phyloP scores from a whole-genome alignment of 2,113 vertebrate species.

The Oreochromis niloticus region DNA sequence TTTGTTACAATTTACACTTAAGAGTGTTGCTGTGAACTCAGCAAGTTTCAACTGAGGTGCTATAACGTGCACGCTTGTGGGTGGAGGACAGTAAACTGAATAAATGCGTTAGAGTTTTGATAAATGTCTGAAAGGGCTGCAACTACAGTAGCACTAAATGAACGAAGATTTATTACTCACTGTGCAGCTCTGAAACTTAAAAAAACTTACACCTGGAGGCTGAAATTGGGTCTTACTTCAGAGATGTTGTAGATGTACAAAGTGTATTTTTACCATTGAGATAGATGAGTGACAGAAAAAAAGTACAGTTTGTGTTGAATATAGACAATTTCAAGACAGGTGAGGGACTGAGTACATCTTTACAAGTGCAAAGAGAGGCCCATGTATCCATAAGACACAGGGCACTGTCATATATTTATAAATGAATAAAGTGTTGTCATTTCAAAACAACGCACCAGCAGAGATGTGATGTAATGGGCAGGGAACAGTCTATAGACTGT shows the following conservation, averaged over 20 bases:
- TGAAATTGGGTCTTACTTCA: neutral
- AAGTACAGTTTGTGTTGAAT: neutral
- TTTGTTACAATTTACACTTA: neutral
- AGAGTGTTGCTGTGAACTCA: neutral
- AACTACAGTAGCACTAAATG: neutral
- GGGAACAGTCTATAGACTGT: neutral
- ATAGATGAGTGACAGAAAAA: neutral
- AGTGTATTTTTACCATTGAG: neutral
- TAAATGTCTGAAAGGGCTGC: neutral
- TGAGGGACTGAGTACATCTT: neutral
- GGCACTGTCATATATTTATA: neutral
- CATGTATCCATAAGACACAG: neutral
- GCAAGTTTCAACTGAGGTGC: neutral
- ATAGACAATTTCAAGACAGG: neutral
- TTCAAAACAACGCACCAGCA: neutral
- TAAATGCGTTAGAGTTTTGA: neutral
- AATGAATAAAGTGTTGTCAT: neutral
- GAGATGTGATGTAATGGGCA: neutral
- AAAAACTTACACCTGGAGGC: neutral
- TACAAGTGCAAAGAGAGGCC: neutral
- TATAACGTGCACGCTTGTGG: neutral
- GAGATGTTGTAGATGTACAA: fast-evolving
- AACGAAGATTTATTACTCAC: neutral
- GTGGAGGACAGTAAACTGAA: neutral
- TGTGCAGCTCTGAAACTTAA: neutral